phyloP scores from a whole-genome alignment of 2,888 invertebrate genomes.

The Cantharis rufa region DNA sequence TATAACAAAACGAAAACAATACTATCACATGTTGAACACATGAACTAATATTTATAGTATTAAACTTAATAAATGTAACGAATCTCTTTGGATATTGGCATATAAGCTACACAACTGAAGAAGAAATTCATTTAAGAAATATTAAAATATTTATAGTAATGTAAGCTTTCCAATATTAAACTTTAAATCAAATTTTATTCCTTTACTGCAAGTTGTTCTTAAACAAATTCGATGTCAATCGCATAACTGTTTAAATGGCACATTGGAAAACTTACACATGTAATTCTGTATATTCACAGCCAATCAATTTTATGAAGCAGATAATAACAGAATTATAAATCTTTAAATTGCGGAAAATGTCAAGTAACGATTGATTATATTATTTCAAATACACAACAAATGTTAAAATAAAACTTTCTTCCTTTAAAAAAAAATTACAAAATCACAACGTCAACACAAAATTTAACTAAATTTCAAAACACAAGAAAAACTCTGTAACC shows the following conservation, averaged over 20 bases:
- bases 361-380: neutral
- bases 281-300: constrained; percentile 3
- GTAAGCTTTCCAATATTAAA: neutral
- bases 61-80: neutral
- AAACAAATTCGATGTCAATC: neutral
- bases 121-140: neutral
- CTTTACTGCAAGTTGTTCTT: neutral
- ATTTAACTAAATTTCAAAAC: neutral
- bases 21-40: neutral
- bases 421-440: neutral
- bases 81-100: neutral
- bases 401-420: neutral
- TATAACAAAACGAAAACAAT: neutral
- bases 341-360: neutral
- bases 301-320: neutral
- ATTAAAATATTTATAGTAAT: neutral
- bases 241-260: neutral
- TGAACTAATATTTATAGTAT: neutral
- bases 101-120: neutral
- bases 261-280: neutral
- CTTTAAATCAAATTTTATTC: neutral
- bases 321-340: constrained; percentile 4
- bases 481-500: neutral
- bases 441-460: neutral
- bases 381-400: neutral